These are phyloP conservation scores for Hyppa rectilinea DNA, from an alignment of 2,888 invertebrate genomes.

Conservation along the genomic window DNA sequence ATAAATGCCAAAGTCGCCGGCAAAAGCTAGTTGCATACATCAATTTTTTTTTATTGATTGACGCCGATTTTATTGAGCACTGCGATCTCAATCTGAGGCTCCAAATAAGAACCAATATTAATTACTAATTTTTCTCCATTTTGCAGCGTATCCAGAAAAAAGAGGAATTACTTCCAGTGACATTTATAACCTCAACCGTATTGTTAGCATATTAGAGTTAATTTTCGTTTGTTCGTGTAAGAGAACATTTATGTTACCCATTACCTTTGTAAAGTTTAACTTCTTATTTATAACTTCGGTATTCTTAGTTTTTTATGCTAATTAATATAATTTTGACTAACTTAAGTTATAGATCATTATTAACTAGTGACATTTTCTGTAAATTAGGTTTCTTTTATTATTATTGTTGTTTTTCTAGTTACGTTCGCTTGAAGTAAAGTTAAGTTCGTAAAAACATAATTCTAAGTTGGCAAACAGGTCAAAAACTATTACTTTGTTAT, in stretches of 20 bases:
- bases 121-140: conserved; percentile 22
- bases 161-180: conserved; percentile 84
- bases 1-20: no score
- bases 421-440: not conserved
- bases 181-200: conserved; percentile 44
- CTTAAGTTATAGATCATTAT: conserved; percentile 55
- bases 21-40: no score
- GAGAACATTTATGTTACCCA: conserved; percentile 79
- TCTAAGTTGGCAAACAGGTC: not conserved
- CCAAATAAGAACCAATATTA: not conserved
- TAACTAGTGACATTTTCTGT: conserved; percentile 52
- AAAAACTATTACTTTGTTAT: not conserved
- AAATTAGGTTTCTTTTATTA: conserved; percentile 37
- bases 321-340: conserved; percentile 62
- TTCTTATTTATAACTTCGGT: conserved; percentile 58
- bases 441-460: not conserved
- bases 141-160: conserved; percentile 84
- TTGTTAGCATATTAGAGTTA: conserved; percentile 51
- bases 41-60: no score
- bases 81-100: not conserved
- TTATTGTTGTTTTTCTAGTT: conserved; percentile 13
- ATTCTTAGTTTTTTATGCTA: conserved; percentile 39
- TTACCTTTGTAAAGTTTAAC: conserved; percentile 64
- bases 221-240: conserved; percentile 72
- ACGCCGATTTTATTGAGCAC: no score